Conservation (phyloP, 2,888 invertebrate genomes). For the Maniola hyperantus region DNA sequence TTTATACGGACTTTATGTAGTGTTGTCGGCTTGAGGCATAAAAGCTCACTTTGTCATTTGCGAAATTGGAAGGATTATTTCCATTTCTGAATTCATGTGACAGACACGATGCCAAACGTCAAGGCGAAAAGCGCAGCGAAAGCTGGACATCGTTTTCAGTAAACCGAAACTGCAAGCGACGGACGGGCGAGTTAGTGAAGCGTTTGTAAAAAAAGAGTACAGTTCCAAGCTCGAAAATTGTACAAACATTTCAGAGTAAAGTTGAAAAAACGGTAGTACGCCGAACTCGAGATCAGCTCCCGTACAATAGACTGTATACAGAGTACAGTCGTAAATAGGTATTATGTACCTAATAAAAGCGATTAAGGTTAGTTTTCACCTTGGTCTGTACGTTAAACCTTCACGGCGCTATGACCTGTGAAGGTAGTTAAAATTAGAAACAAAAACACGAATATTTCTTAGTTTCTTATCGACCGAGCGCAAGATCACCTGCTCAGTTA, state of each 20-base stretch:
- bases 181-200: conserved; percentile 23
- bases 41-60: conserved; percentile 7
- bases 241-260: conserved; percentile 28
- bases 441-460: not conserved
- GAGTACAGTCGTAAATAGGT: conserved; percentile 4
- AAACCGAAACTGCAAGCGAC: conserved; percentile 27
- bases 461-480: not conserved
- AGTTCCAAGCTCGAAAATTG: conserved; percentile 24
- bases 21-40: not conserved
- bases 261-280: conserved; percentile 32
- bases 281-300: conserved; percentile 35
- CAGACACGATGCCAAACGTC: conserved; percentile 21
- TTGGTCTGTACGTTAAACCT: conserved; percentile 10
- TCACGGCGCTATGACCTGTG: conserved; percentile 1
- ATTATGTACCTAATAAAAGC: conserved; percentile 21
- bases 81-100: conserved; percentile 12
- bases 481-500: not conserved
- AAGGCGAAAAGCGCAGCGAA: conserved; percentile 14
- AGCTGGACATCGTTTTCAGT: conserved; percentile 27
- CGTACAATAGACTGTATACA: not conserved
- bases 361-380: conserved; percentile 11
- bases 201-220: conserved; percentile 23
- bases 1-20: too few relatives aligned
- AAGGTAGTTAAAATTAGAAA: conserved; percentile 7
- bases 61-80: conserved; percentile 16